phyloP scores from a whole-genome alignment of 2,888 invertebrate species.

The Calameuta pallipes region DNA sequence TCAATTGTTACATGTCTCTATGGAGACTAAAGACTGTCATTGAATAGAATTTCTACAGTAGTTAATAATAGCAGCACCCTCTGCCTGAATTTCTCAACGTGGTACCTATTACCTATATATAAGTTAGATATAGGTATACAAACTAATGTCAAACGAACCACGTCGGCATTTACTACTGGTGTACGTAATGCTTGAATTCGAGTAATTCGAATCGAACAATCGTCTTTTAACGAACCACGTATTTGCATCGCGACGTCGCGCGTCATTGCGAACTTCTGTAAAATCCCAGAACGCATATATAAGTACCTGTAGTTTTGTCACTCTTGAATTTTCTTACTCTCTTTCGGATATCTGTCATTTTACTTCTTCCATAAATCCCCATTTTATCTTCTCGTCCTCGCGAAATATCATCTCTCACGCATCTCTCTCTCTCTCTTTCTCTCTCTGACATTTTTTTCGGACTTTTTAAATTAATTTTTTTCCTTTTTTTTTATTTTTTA shows the following conservation, averaged over 20 bases:
- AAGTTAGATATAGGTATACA: neutral
- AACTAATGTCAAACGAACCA: neutral
- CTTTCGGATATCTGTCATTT: neutral
- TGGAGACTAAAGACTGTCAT: neutral
- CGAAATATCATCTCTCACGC: neutral
- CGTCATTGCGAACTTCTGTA: neutral
- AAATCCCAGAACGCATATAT: neutral
- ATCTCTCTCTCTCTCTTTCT: neutral
- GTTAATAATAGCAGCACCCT: neutral
- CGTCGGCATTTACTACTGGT: neutral
- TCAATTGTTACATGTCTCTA: neutral
- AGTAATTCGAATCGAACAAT: constrained; percentile 3
- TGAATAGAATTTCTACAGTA: neutral
- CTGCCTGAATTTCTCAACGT: neutral
- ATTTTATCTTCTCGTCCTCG: neutral
- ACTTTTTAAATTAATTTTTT: neutral
- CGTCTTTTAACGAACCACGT: constrained; percentile 6
- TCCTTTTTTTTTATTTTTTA: too few relatives aligned
- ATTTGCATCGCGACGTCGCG: neutral
- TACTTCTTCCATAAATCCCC: neutral
- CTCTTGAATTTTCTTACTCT: neutral
- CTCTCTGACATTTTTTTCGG: too few relatives aligned
- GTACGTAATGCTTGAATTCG: neutral
- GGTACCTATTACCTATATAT: neutral
- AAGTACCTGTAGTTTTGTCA: neutral